Conservation (phyloP, 2,797 vertebrate species). For the Gymnothorax javanicus region DNA sequence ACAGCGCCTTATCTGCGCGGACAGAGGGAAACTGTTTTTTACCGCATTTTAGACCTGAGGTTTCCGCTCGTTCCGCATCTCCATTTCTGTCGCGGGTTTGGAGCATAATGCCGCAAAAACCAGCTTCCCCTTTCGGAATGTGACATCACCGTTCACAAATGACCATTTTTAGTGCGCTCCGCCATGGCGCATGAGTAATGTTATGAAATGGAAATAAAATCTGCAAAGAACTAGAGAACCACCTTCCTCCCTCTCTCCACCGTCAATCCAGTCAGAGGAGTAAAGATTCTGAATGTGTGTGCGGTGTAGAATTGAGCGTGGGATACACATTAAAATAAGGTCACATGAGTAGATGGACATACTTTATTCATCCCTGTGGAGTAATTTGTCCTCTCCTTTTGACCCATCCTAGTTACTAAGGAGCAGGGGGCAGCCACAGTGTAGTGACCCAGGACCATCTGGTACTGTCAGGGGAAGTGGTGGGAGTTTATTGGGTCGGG, state of each 20-base stretch:
- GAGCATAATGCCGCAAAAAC: not conserved
- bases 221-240: not conserved
- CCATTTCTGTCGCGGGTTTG: not conserved
- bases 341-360: too few species aligned
- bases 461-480: too few species aligned
- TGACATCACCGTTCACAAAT: not conserved
- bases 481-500: too few species aligned
- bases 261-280: too few species aligned
- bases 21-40: constrained; percentile 3
- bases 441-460: too few species aligned
- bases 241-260: not conserved
- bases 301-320: too few species aligned
- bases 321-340: too few species aligned
- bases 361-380: too few species aligned
- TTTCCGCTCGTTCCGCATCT: not conserved
- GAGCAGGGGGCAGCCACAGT: too few species aligned
- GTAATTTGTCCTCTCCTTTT: too few species aligned
- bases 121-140: not conserved
- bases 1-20: not conserved
- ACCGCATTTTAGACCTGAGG: not conserved
- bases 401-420: too few species aligned
- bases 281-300: not conserved
- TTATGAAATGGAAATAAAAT: constrained; percentile 1
- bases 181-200: not conserved
- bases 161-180: not conserved